phyloP scores from a whole-genome alignment of 2,888 invertebrate genomes.

The Liopterus haemorrhoidalis region DNA sequence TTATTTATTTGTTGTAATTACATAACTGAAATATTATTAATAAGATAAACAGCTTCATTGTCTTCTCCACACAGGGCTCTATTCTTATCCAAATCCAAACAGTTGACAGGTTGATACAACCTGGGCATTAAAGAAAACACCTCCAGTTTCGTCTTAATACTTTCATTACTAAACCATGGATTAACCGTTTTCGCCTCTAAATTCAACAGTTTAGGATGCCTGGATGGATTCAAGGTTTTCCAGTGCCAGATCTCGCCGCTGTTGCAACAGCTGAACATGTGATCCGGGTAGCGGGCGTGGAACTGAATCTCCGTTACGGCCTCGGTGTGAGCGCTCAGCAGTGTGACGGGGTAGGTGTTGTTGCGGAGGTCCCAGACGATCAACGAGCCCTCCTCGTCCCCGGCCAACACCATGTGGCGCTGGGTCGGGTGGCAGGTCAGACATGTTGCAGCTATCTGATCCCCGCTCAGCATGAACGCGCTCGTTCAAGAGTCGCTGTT shows the following conservation, averaged over 20 bases:
- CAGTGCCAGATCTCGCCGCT: slow-evolving; percentile 88
- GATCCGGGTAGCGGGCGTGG: slow-evolving; percentile 78
- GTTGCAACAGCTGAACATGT: slow-evolving; percentile 73
- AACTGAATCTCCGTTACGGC: slow-evolving; percentile 81
- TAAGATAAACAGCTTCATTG: slow-evolving; percentile 80
- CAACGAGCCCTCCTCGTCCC: slow-evolving; percentile 79
- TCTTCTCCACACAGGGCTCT: slow-evolving; percentile 79
- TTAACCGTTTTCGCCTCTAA: slow-evolving; percentile 40
- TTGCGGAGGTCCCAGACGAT: slow-evolving; percentile 88
- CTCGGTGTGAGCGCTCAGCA: slow-evolving; percentile 70
- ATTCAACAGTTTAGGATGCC: slow-evolving; percentile 22
- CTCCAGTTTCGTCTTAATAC: slow-evolving; percentile 62
- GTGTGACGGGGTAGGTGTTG: slow-evolving; percentile 73
- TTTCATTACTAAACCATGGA: slow-evolving; percentile 64
- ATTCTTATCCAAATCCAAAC: slow-evolving; percentile 68
- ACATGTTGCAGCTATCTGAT: slow-evolving; percentile 67
- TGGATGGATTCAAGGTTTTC: slow-evolving; percentile 55
- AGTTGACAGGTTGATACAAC: slow-evolving; percentile 74
- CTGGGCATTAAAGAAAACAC: slow-evolving; percentile 68
- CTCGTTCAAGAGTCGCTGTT: slow-evolving; percentile 57
- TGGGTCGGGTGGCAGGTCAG: slow-evolving; percentile 82
- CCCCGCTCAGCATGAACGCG: slow-evolving; percentile 69
- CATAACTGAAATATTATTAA: slow-evolving; percentile 54
- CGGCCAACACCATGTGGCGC: slow-evolving; percentile 74
- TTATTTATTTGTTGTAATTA: no score